phyloP scores from a whole-genome alignment of 2,797 vertebrate species.

The Garrulus glandarius region DNA sequence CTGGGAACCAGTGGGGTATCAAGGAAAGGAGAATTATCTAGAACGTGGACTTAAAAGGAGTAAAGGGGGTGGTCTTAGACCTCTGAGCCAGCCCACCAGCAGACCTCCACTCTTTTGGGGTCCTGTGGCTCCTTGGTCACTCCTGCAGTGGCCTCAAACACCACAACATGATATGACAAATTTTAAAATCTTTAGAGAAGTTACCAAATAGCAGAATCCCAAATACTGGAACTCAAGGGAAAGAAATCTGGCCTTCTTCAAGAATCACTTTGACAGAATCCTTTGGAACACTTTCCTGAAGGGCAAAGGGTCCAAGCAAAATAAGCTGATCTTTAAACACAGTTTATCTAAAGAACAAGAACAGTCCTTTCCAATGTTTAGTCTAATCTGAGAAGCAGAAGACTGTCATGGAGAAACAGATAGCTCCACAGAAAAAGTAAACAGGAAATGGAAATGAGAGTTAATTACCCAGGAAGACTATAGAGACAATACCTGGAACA shows the following conservation, averaged over 20 bases:
- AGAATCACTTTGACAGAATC: not conserved
- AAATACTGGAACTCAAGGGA: not conserved
- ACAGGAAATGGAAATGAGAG: not conserved
- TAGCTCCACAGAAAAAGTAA: not conserved
- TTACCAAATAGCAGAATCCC: not conserved
- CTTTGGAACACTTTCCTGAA: not conserved
- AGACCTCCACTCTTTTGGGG: no score
- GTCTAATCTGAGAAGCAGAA: not conserved
- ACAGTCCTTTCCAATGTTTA: not conserved
- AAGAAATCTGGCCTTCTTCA: not conserved
- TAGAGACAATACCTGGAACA: not conserved
- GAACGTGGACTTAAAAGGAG: no score
- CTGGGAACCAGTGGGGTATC: no score
- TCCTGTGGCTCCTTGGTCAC: no score
- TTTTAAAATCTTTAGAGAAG: not conserved
- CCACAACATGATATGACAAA: not conserved
- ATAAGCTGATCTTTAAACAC: not conserved
- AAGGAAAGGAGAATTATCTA: no score
- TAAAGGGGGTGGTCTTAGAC: no score
- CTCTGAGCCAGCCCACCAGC: no score
- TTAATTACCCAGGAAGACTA: not conserved
- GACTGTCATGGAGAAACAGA: not conserved
- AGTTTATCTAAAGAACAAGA: not conserved
- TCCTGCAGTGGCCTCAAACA: no score
- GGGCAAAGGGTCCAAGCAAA: not conserved